A percentile compares a stretch with the other conserved stretches of the same genome.
Conservation (phyloP, 2,888 invertebrate species). For the Aphidius colemani region DNA sequence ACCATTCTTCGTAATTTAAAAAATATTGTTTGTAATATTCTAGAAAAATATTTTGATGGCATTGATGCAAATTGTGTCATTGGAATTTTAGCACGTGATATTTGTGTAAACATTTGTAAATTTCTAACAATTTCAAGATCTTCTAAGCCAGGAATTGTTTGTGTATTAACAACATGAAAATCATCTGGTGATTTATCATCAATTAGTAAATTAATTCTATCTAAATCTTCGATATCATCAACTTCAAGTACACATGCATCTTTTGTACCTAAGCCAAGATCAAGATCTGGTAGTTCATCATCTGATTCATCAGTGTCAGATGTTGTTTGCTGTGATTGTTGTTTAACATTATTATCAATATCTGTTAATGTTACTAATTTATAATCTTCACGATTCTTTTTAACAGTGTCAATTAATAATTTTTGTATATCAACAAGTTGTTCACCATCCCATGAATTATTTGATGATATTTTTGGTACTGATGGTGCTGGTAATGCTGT, state of each 20-base stretch:
- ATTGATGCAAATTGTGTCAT: conserved; percentile 61
- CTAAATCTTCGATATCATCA: conserved; percentile 82
- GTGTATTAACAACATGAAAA: conserved; percentile 79
- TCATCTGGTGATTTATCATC: conserved; percentile 77
- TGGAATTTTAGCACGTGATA: conserved; percentile 68
- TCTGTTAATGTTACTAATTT: conserved; percentile 62
- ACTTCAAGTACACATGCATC: conserved; percentile 82
- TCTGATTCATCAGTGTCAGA: conserved; percentile 73
- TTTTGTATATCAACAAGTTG: conserved; percentile 73
- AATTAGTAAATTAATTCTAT: conserved; percentile 74
- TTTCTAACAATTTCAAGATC: conserved; percentile 72
- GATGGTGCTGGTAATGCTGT: conserved; percentile 78
- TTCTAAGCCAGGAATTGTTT: conserved; percentile 74
- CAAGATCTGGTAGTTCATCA: conserved; percentile 69
- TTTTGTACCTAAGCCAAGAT: conserved; percentile 75
- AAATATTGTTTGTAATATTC: conserved; percentile 69
- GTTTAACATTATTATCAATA: conserved; percentile 46
- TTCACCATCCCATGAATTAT: conserved; percentile 68
- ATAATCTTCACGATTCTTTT: conserved; percentile 74
- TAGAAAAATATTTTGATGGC: conserved; percentile 63
- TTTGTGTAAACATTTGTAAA: conserved; percentile 84
- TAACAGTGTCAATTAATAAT: conserved; percentile 71
- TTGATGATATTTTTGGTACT: conserved; percentile 73
- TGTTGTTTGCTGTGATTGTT: conserved; percentile 16
- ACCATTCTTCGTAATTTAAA: conserved; percentile 88